These are phyloP conservation scores for Condylura cristata DNA, from an alignment of 2,113 vertebrate genomes.

Conservation along the genomic window DNA sequence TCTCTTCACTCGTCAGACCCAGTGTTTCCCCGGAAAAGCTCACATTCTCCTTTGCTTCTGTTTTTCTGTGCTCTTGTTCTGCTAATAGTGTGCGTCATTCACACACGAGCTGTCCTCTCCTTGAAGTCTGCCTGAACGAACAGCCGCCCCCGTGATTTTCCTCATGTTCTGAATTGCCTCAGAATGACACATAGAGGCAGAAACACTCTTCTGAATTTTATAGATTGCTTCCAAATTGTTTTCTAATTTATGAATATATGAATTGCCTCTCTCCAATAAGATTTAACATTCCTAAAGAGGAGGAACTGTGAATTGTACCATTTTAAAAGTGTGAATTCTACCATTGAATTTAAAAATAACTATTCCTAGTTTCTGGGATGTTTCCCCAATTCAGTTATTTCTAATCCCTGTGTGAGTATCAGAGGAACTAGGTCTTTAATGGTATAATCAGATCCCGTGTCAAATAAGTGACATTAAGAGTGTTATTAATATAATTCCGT, in stretches of 20 bases:
- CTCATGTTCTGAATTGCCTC: background rate
- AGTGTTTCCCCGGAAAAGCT: rapidly evolving
- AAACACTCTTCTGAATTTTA: background rate
- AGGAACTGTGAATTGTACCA: slow-evolving; percentile 75
- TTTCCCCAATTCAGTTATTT: slow-evolving; percentile 80
- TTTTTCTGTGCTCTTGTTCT: too few species aligned
- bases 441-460: slow-evolving; percentile 81
- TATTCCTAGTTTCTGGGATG: slow-evolving; percentile 77
- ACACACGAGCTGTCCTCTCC: background rate
- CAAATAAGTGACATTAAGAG: slow-evolving; percentile 80
- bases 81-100: background rate
- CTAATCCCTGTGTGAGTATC: slow-evolving; percentile 79
- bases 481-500: slow-evolving; percentile 77
- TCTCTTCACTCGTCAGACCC: background rate
- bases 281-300: slow-evolving; percentile 74
- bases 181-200: background rate
- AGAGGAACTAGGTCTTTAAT: slow-evolving; percentile 75
- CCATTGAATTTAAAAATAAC: slow-evolving; percentile 80
- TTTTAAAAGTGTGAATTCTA: slow-evolving; percentile 77
- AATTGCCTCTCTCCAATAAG: slow-evolving; percentile 70
- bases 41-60: background rate
- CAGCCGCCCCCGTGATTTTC: background rate
- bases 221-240: slow-evolving; percentile 73
- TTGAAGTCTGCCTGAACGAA: background rate
- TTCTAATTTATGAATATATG: slow-evolving; percentile 67